These are phyloP conservation scores for Bellardia bayeri DNA, from an alignment of 2,888 invertebrate species.

Conservation along the genomic window DNA sequence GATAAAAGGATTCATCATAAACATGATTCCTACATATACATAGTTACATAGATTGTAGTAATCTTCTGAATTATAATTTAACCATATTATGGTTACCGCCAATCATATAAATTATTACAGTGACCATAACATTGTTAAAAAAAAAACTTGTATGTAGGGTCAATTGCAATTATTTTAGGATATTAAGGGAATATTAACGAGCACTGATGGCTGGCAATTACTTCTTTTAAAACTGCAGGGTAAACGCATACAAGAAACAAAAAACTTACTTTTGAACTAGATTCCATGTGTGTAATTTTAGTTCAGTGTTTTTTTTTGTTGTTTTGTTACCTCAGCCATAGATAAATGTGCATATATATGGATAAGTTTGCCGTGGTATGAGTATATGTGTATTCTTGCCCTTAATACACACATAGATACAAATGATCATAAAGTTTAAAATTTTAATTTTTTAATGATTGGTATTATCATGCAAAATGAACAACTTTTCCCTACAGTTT, in stretches of 20 bases:
- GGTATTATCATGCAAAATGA: slow-evolving; percentile 16
- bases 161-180: too few relatives aligned
- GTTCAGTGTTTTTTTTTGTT: neutral
- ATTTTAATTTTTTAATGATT: slow-evolving; percentile 51
- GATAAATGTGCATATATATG: neutral
- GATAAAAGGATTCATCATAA: too few relatives aligned
- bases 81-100: too few relatives aligned
- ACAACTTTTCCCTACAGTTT: neutral
- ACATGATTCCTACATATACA: too few relatives aligned
- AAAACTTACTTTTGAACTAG: slow-evolving; percentile 17
- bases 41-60: too few relatives aligned
- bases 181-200: too few relatives aligned
- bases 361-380: neutral
- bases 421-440: slow-evolving; percentile 60
- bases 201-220: too few relatives aligned
- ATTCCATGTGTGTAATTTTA: slow-evolving; percentile 8
- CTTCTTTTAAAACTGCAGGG: too few relatives aligned
- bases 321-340: neutral
- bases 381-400: neutral
- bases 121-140: too few relatives aligned
- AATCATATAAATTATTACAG: too few relatives aligned
- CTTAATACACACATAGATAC: neutral
- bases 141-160: too few relatives aligned
- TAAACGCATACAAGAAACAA: neutral
- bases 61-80: too few relatives aligned